A percentile compares a stretch with the other conserved stretches of the same genome.
Conservation (phyloP, 2,797 vertebrate species). For the Enteromius argenteus region DNA sequence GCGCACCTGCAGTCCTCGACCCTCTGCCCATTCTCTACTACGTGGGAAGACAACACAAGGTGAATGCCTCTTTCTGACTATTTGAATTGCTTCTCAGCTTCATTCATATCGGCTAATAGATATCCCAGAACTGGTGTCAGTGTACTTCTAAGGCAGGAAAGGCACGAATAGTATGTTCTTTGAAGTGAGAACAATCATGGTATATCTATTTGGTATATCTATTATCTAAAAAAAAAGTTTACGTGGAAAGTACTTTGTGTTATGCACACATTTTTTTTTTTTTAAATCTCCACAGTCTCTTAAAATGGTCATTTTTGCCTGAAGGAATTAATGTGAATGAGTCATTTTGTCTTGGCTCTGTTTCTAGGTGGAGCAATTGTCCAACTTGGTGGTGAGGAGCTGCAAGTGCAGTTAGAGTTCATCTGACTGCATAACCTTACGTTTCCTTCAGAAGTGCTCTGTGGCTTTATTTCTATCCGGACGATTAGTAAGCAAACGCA, state of each 20-base stretch:
- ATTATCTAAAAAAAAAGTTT: neutral
- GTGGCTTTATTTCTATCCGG: constrained; percentile 30
- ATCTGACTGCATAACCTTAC: neutral
- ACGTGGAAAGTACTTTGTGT: neutral
- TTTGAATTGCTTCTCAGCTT: neutral
- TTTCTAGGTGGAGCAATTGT: constrained; percentile 88
- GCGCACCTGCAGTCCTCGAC: constrained; percentile 86
- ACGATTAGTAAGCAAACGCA: neutral
- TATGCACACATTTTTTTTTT: neutral
- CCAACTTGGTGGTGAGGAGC: constrained; percentile 91
- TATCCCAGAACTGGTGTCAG: neutral
- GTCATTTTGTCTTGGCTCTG: constrained; percentile 43
- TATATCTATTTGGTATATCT: too few relatives aligned
- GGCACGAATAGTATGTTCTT: neutral
- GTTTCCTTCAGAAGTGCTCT: constrained; percentile 25
- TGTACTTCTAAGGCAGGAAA: neutral
- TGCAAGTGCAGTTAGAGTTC: constrained; percentile 88
- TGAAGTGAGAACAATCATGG: neutral
- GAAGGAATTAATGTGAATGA: neutral
- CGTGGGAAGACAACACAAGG: constrained; percentile 87
- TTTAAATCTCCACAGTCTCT: neutral
- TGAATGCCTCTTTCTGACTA: constrained; percentile 52
- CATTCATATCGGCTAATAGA: neutral
- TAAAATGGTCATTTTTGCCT: neutral
- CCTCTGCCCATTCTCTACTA: constrained; percentile 91